phyloP scores from a whole-genome alignment of 1,140 invertebrate species.

The Condylostylus longicornis region DNA sequence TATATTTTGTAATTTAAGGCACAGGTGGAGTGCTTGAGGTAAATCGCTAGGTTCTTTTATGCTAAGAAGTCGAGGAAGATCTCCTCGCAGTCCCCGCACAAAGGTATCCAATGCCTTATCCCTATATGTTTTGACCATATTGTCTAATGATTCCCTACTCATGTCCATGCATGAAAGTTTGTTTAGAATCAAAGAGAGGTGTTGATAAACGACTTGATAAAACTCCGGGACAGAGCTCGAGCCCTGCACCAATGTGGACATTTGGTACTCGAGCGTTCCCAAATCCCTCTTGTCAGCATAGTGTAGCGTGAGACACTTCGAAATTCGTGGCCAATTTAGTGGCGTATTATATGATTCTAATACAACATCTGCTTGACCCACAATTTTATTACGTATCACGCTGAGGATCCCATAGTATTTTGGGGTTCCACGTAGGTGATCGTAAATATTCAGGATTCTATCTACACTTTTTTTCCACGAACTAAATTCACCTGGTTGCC shows the following conservation, averaged over 20 bases:
- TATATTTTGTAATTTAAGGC: background rate
- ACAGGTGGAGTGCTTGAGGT: slow-evolving; percentile 1
- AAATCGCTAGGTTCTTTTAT: slow-evolving; percentile 5
- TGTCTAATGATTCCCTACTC: background rate
- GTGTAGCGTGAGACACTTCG: background rate
- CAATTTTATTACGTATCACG: no score
- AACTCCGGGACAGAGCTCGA: no score
- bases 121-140: slow-evolving; percentile 1
- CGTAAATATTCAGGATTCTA: slow-evolving; percentile 2
- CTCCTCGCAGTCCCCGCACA: slow-evolving; percentile 7
- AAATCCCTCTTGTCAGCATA: slow-evolving; percentile 5
- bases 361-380: slow-evolving; percentile 3
- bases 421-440: background rate
- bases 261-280: slow-evolving; percentile 3
- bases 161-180: background rate
- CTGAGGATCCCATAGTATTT: slow-evolving; percentile 5
- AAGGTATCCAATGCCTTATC: slow-evolving; percentile 7
- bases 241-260: no score
- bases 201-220: no score
- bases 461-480: slow-evolving; percentile 6
- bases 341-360: background rate
- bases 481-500: slow-evolving; percentile 2
- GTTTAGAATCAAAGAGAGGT: slow-evolving; percentile 1
- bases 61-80: slow-evolving; percentile 5
- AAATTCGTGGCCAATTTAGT: background rate